Base-by-base conservation (phyloP, 2,888 invertebrate species). In the Tenthredo livida region DNA sequence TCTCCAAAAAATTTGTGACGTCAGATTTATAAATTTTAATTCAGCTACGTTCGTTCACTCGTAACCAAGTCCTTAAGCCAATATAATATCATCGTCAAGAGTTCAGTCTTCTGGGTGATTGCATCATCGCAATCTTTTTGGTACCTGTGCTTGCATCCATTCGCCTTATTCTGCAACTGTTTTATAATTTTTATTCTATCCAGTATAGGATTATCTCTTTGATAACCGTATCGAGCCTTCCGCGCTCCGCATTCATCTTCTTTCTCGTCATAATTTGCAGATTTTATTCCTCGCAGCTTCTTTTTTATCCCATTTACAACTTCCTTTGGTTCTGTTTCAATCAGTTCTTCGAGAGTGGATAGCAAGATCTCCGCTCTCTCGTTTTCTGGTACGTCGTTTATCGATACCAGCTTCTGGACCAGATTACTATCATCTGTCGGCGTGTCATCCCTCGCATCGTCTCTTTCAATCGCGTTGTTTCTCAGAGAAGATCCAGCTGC, bases 361-460 rank as follows among this genome's bases (percentile, higher is more conserved):
- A 87, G 33, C 25, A 89, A 85, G 4, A 88, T 54, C 5, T 86
- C 83, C 29, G 84, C 84, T 65, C 86, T 85, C n/a, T 88, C 82
- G 7, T 86, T 75, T 54, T 88, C 87, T 37, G 87, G 84, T 4
- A 80, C 84, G 17, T 88, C 86, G 37, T 89, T 85, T 17, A 88
- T 85, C 54, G 87, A 9, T 25, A 84, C 21, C 9, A 87, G 67
- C n/a, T 73, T 84, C 2, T 77, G 17, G 6, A 85, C 54, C 6
- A 85, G 82, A 88, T 72, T 88, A 84, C 80, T 86, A 43, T 43
- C 17, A 33, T 73, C 40, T 80, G 15, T 10, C 50, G 17, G 15
- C n/a, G 47, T 85, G 61, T 33, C 67, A 73, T 58, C 83, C 82
- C 77, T 85, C 84, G 7, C 86, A 78, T 10, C 72, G 70, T 50